Evolutionary conservation across 1,140 invertebrate species (phyloP), one percentile per base, ranked within the genome.

Genomic region (Cardiocondyla obscurior): DNA sequence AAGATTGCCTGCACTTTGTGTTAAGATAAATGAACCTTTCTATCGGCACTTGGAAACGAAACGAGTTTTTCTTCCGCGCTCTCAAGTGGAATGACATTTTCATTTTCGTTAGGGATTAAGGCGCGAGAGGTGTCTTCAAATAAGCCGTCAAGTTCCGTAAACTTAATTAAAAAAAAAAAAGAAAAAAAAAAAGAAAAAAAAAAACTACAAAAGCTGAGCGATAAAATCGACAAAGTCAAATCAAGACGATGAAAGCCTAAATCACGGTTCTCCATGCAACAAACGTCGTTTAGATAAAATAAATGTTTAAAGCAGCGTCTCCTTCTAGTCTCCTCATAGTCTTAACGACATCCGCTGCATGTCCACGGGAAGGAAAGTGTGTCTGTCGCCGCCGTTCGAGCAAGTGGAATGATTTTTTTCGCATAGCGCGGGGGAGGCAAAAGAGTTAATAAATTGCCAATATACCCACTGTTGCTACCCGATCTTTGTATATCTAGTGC

Each of bases 1-100:
- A 84, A 76, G 77, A 87, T 77, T 84, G 55, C 55, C 70, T 30
- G 49, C 46, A 82, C 53, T 81, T 64, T 81, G 70, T 64, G 33
- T 82, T 74, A 49, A 76, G 55, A 87, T 74, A 82, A 69, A 64
- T 57, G 51, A 82, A 84, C 25, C 58, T 64, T 60, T 53, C 3
- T 62, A 64, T 76, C 57, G 8, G 8, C 72, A 42, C 72, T 76
- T 76, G 14, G 39, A 22, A 76, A 76, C 42, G n/a, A 58, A 55
- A 22, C 72, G 28, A 64, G 10, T 62, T 76, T 51, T 46, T 76
- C 22, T 57, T 33, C 19, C 12, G 28, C n/a, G n/a, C n/a, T n/a
- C n/a, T 76, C 30, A 36, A 25, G 57, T 42, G 19, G 22, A 22
- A 64, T 42, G 72, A 76, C 57, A n/a, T 76, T 64, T n/a, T n/a